Evolutionary conservation across 2,113 vertebrate genomes (phyloP).

Genomic region (Lepus europaeus): DNA sequence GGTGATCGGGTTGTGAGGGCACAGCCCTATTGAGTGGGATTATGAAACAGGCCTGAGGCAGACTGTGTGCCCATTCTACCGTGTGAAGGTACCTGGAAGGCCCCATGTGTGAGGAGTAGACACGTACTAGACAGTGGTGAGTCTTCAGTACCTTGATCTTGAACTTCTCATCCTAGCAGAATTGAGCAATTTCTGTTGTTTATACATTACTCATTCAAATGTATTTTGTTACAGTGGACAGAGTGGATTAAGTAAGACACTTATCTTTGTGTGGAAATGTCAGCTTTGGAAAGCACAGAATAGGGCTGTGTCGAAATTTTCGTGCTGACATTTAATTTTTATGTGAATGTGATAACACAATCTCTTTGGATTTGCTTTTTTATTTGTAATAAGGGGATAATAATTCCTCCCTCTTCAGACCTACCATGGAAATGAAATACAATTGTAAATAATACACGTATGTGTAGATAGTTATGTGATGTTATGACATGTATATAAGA

Average conservation of each 20-base stretch:
- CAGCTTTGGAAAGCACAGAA: background rate
- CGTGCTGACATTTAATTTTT: background rate
- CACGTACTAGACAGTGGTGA: background rate
- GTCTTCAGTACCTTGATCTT: background rate
- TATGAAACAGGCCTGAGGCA: background rate
- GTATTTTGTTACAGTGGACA: background rate
- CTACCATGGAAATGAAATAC: background rate
- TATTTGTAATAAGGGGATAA: background rate
- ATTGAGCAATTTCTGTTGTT: background rate
- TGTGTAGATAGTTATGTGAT: background rate
- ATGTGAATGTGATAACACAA: background rate
- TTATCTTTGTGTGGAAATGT: background rate
- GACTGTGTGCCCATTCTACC: background rate
- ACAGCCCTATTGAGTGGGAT: background rate
- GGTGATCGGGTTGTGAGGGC: background rate
- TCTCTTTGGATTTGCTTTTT: background rate
- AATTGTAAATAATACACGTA: background rate
- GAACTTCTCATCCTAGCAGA: background rate
- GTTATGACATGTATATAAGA: background rate
- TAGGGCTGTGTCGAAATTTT: slow-evolving; percentile 6
- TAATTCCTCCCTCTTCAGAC: background rate
- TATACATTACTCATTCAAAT: background rate
- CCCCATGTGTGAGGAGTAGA: too few species aligned
- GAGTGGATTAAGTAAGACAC: background rate
- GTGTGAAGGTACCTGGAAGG: background rate